Evolutionary conservation across 2,797 vertebrate species (phyloP), one percentile per base, ranked within the genome.

Genomic region (Selene dorsalis): DNA sequence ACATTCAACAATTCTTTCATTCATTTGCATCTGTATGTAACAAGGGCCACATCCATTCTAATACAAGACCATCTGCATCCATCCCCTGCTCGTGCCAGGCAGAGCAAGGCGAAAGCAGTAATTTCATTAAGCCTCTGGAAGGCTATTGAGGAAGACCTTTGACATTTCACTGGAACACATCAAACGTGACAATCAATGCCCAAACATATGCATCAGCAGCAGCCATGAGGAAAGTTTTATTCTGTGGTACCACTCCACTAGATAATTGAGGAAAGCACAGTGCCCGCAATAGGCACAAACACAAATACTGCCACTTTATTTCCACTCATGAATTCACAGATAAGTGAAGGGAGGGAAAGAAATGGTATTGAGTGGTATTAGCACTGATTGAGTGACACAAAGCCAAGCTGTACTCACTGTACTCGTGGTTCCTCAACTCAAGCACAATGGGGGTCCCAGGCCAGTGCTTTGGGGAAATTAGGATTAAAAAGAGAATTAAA

Each of bases 21-120:
- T 88, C 72, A 90, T 92, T 92, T 90, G 82, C 87, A 91, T 93
- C 65, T 76, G 77, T 67, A 62, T 87, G 75, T 69, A 86, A 87
- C 83, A 70, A 82, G 71, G 67, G 43, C 71, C 60, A 22, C 65
- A 60, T 63, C 58, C 79, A 62, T 60, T 84, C 84, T 56, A 56
- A 53, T 74, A 63, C 56, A 17, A 63, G 63, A 50, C 79, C 81
- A 84, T 77, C 79, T 73, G 57, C 84, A 79, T 61, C 75, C 59
- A 59, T 80, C 83, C 67, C 64, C 77, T 77, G 63, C 30, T 47
- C 5, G 9, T 64, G 63, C 39, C 57, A 62, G 67, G 65, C 59
- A 53, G 66, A 77, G 53, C 47, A 39, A 68, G 38, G 69, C 3
- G 12, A 69, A 43, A 73, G 53, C 60, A 39, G 17, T 66, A n/a